These are phyloP conservation scores for Perizoma flavofasciatum DNA, from an alignment of 2,888 invertebrate species.

Conservation along the genomic window DNA sequence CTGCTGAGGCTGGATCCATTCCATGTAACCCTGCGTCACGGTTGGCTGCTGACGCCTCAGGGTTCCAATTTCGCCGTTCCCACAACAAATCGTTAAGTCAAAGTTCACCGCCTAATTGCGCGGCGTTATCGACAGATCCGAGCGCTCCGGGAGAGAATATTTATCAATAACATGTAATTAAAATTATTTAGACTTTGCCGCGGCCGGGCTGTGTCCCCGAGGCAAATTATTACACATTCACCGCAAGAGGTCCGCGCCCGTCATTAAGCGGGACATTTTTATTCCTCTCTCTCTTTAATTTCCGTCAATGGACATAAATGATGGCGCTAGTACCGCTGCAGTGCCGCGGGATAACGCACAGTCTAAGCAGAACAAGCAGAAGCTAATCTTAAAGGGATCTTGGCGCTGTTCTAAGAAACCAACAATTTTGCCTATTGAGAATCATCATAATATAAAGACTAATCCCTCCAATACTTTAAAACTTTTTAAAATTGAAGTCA, in stretches of 20 bases:
- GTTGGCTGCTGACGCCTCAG: constrained; percentile 49
- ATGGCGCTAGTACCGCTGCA: constrained; percentile 72
- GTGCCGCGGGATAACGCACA: constrained; percentile 64
- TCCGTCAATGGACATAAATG: constrained; percentile 78
- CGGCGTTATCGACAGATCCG: constrained; percentile 75
- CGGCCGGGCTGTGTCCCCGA: constrained; percentile 60
- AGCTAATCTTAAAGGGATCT: constrained; percentile 8
- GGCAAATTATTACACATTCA: constrained; percentile 80
- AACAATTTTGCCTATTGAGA: background rate
- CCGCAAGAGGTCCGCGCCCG: constrained; percentile 75
- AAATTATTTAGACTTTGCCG: constrained; percentile 76
- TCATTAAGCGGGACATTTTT: constrained; percentile 81
- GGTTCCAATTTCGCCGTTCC: constrained; percentile 73
- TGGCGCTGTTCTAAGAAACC: background rate
- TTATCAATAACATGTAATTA: constrained; percentile 83
- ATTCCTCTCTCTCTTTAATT: constrained; percentile 81
- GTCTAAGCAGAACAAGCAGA: constrained; percentile 28
- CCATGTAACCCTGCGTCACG: constrained; percentile 23
- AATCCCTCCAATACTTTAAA: too few species aligned
- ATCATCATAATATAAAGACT: too few species aligned
- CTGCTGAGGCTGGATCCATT: constrained; percentile 12
- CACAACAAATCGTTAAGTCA: constrained; percentile 79
- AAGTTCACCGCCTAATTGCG: constrained; percentile 79
- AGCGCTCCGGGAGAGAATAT: constrained; percentile 75
- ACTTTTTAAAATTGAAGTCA: too few species aligned